Percentiles rank a stretch among this genome's conserved stretches.
phyloP scores from a whole-genome alignment of 2,888 invertebrate genomes.

The Heliconius aoede region DNA sequence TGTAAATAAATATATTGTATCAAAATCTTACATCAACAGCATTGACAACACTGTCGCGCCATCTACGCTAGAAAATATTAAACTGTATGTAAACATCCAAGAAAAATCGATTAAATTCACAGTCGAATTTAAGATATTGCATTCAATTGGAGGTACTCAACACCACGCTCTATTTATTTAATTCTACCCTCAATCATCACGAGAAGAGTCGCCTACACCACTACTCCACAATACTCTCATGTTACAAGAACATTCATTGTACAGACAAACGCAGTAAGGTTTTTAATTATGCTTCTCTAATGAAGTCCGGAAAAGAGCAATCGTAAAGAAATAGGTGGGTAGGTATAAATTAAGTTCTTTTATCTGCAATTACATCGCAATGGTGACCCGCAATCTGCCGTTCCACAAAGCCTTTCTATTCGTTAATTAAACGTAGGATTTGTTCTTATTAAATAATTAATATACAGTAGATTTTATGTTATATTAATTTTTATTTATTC shows the following conservation, averaged over 20 bases:
- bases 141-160: not conserved
- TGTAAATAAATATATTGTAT: not conserved
- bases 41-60: not conserved
- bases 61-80: not conserved
- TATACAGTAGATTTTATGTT: not conserved
- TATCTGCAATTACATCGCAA: slow-evolving; percentile 57
- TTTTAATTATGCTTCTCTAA: slow-evolving; percentile 14
- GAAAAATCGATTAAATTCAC: too few species aligned
- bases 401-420: slow-evolving; percentile 56
- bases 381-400: slow-evolving; percentile 54
- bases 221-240: not conserved
- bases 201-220: not conserved
- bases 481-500: not conserved
- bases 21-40: not conserved
- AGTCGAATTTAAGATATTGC: too few species aligned
- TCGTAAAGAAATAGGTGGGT: slow-evolving; percentile 34
- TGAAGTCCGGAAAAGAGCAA: slow-evolving; percentile 29
- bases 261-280: not conserved
- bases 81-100: too few species aligned
- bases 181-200: not conserved
- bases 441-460: slow-evolving; percentile 33
- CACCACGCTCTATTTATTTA: too few species aligned
- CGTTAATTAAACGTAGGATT: slow-evolving; percentile 54
- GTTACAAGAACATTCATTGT: not conserved
- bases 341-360: slow-evolving; percentile 51